Conservation (phyloP, 1,140 invertebrate genomes). For the Aphelenchoides avenae region DNA sequence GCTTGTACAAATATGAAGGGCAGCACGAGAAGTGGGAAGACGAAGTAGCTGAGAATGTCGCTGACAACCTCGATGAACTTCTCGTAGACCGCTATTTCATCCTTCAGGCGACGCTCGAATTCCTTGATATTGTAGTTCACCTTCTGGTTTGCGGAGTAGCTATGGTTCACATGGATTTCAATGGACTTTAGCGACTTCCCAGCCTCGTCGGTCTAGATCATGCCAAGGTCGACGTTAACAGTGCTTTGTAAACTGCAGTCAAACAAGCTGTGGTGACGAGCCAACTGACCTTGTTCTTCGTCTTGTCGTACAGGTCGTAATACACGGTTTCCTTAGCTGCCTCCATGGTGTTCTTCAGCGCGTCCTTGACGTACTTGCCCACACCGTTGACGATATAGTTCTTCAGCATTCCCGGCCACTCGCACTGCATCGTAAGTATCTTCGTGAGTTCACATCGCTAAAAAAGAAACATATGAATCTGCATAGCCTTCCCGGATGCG, state of each 20-base stretch:
- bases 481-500: slow-evolving; percentile 2
- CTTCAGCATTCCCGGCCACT: slow-evolving; percentile 34
- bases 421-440: slow-evolving; percentile 33
- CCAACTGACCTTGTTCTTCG: slow-evolving; percentile 4
- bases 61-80: slow-evolving; percentile 10
- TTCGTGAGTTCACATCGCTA: slow-evolving; percentile 37
- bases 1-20: slow-evolving; percentile 18
- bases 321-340: slow-evolving; percentile 23
- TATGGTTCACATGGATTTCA: slow-evolving; percentile 21
- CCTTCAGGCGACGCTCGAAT: slow-evolving; percentile 12
- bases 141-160: slow-evolving; percentile 4
- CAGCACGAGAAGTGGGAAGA: slow-evolving; percentile 15
- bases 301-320: slow-evolving; percentile 27
- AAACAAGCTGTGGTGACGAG: neutral
- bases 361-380: slow-evolving; percentile 37
- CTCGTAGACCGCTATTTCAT: slow-evolving; percentile 29
- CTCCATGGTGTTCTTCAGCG: slow-evolving; percentile 27
- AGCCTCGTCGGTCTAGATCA: slow-evolving; percentile 16
- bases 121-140: slow-evolving; percentile 7
- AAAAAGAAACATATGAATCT: neutral
- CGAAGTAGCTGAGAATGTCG: slow-evolving; percentile 2
- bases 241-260: neutral
- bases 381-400: slow-evolving; percentile 39
- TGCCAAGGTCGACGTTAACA: neutral
- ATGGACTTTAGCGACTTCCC: slow-evolving; percentile 10